Conservation (phyloP, 2,888 invertebrate species). For the Meganola albula region DNA sequence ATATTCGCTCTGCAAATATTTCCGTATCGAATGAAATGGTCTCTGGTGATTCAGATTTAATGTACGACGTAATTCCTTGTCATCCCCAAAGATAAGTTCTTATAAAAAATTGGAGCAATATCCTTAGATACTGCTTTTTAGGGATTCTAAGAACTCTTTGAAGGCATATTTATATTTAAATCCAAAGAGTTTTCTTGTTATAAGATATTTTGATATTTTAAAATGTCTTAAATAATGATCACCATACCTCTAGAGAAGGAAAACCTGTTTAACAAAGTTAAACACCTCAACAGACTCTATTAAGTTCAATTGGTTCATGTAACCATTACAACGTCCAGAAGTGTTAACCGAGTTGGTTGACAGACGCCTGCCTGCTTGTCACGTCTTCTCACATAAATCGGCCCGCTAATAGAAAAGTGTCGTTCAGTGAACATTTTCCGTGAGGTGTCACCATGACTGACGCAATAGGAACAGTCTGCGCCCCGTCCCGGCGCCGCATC, state of each 20-base stretch:
- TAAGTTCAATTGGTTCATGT: conserved; percentile 20
- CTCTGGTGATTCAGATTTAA: conserved; percentile 66
- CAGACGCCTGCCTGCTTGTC: conserved; percentile 45
- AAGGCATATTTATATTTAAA: no score
- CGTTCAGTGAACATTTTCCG: conserved; percentile 49
- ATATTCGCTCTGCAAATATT: conserved; percentile 63
- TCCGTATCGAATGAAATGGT: conserved; percentile 68
- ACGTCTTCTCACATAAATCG: conserved; percentile 47
- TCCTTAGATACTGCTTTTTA: no score
- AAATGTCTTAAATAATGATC: no score
- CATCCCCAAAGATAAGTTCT: no score
- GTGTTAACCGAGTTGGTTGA: conserved; percentile 39
- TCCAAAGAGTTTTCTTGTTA: no score
- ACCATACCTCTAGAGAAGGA: no score
- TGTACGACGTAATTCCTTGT: conserved; percentile 60
- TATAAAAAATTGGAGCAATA: no score
- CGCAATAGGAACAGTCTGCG: conserved; percentile 58
- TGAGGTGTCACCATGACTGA: conserved; percentile 52
- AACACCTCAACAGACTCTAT: no score
- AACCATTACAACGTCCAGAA: conserved; percentile 40
- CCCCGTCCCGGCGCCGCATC: conserved; percentile 58
- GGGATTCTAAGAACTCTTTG: no score
- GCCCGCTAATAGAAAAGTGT: conserved; percentile 54
- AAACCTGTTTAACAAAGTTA: no score
- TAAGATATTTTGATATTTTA: no score